Conservation (phyloP, 2,797 vertebrate species). For the Anisognathus igniventris region DNA sequence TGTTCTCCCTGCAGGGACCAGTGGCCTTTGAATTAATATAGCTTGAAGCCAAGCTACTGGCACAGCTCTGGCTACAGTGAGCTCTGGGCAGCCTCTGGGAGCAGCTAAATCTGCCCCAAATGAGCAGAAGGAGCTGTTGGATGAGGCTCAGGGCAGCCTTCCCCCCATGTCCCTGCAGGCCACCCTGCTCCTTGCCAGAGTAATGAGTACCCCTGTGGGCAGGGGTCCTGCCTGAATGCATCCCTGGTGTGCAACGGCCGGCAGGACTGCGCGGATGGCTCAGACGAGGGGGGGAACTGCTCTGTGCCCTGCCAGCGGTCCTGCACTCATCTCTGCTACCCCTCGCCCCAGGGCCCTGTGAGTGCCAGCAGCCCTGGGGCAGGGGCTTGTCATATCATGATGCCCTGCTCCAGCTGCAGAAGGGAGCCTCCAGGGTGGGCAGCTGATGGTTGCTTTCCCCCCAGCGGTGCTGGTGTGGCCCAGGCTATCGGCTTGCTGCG, state of each 20-base stretch:
- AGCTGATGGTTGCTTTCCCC: neutral
- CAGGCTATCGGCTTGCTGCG: neutral
- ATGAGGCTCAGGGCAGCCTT: neutral
- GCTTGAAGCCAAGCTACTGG: neutral
- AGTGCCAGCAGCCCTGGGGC: conserved; percentile 50
- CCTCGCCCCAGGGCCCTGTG: conserved; percentile 83
- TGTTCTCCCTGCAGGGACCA: neutral
- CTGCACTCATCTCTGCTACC: conserved; percentile 81
- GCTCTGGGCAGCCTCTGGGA: neutral
- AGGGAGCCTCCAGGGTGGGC: neutral
- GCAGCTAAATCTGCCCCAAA: neutral
- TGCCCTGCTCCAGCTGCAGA: neutral
- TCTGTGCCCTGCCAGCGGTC: conserved; percentile 15
- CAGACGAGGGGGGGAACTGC: conserved; percentile 83
- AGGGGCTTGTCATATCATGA: neutral
- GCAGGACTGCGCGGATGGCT: conserved; percentile 80
- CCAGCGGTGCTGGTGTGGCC: conserved; percentile 38
- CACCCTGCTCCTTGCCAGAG: conserved; percentile 67
- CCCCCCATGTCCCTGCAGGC: conserved; percentile 62
- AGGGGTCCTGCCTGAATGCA: conserved; percentile 74
- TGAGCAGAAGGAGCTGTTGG: neutral
- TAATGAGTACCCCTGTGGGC: conserved; percentile 79
- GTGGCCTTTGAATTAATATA: neutral
- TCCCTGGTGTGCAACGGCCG: conserved; percentile 77
- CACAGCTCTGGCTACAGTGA: neutral